These are phyloP conservation scores for Thalassoma bifasciatum DNA, from an alignment of 2,113 vertebrate genomes.

Conservation along the genomic window DNA sequence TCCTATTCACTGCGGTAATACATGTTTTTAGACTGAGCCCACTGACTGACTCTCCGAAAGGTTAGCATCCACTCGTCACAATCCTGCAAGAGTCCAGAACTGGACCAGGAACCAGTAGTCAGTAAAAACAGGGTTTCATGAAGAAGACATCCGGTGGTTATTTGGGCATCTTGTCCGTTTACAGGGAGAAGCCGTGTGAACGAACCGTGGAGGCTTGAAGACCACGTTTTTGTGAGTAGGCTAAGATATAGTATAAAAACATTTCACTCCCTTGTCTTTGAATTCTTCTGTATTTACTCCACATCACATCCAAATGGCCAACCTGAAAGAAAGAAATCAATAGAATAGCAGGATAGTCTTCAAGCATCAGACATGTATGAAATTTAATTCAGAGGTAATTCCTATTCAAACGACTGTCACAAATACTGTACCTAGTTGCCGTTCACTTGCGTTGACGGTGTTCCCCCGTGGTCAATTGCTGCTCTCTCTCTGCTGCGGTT, in stretches of 20 bases:
- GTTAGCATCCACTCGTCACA: slow-evolving; percentile 22
- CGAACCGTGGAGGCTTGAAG: slow-evolving; percentile 49
- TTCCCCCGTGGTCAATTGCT: slow-evolving; percentile 86
- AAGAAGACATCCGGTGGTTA: slow-evolving; percentile 36
- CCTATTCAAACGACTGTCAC: neutral
- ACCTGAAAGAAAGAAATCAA: slow-evolving; percentile 55
- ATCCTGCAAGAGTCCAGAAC: slow-evolving; percentile 44
- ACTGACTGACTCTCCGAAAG: slow-evolving; percentile 8
- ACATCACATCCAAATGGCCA: slow-evolving; percentile 3
- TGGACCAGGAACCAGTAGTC: slow-evolving; percentile 36
- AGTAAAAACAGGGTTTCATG: slow-evolving; percentile 28
- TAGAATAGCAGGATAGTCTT: neutral
- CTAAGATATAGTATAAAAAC: slow-evolving; percentile 80
- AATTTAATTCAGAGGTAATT: neutral
- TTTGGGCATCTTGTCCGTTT: slow-evolving; percentile 30
- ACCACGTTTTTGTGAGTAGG: slow-evolving; percentile 53
- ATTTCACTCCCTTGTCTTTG: slow-evolving; percentile 65
- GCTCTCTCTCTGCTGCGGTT: slow-evolving; percentile 94
- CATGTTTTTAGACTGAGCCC: slow-evolving; percentile 23
- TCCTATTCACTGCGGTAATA: slow-evolving; percentile 29
- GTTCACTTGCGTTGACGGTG: slow-evolving; percentile 89
- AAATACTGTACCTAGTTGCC: slow-evolving; percentile 91
- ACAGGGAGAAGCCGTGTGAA: slow-evolving; percentile 48
- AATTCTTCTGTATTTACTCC: slow-evolving; percentile 40
- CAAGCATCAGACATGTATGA: neutral